Conservation (phyloP, 2,113 vertebrate genomes). For the Balaenoptera acutorostrata region DNA sequence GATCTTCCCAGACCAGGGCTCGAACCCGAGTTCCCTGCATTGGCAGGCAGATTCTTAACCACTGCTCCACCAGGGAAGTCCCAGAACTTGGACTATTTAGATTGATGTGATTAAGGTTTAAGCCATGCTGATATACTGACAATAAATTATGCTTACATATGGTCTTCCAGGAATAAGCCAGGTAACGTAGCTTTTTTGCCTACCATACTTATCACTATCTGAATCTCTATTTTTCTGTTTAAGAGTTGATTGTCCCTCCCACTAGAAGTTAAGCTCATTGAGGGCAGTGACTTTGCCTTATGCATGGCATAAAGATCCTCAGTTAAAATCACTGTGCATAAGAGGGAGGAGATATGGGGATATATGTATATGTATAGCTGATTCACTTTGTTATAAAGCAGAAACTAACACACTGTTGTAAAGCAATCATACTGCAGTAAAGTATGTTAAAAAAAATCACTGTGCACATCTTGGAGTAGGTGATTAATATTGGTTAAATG, state of each 20-base stretch:
- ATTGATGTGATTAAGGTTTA: background rate
- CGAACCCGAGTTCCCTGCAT: no score
- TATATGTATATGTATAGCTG: no score
- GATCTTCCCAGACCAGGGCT: no score
- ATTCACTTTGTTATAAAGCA: no score
- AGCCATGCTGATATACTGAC: background rate
- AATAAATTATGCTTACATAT: background rate
- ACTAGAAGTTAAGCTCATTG: background rate
- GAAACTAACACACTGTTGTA: no score
- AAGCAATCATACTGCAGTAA: no score
- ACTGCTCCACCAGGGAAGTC: background rate
- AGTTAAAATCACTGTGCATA: background rate
- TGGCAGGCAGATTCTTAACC: no score
- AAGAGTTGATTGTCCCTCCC: background rate
- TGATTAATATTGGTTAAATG: background rate
- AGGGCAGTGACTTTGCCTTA: background rate
- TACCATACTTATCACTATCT: background rate
- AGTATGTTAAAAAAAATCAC: no score
- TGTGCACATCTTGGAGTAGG: background rate
- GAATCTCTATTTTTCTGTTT: background rate
- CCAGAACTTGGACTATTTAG: background rate
- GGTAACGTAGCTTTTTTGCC: background rate
- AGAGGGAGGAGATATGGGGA: no score
- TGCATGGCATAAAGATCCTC: background rate
- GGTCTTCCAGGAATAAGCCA: background rate